phyloP scores from a whole-genome alignment of 2,888 invertebrate genomes.

The Ormia ochracea region DNA sequence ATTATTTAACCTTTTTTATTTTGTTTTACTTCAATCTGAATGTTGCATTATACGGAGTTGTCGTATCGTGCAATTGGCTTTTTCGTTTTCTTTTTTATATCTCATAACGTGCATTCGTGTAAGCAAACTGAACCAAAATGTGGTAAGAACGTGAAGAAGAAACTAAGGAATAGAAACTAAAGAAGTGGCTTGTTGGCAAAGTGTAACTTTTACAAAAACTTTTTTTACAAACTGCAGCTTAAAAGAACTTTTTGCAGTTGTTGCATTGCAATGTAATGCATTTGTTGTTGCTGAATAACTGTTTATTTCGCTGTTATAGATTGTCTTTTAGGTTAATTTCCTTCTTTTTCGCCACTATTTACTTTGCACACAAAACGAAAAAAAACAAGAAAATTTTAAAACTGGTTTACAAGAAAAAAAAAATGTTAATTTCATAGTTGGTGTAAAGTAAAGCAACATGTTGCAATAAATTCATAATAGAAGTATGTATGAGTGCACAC shows the following conservation, averaged over 20 bases:
- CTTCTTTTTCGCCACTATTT: slow-evolving; percentile 36
- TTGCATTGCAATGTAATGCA: slow-evolving; percentile 28
- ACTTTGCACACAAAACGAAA: background rate
- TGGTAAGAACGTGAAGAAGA: slow-evolving; percentile 12
- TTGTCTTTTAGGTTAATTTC: slow-evolving; percentile 49
- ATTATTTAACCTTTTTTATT: background rate
- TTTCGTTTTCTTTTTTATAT: slow-evolving; percentile 21
- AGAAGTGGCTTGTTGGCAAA: slow-evolving; percentile 20
- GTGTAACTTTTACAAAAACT: slow-evolving; percentile 28
- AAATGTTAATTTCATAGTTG: background rate
- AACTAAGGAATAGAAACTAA: slow-evolving; percentile 1
- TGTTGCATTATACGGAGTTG: slow-evolving; percentile 4
- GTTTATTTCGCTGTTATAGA: slow-evolving; percentile 31
- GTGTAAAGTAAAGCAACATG: slow-evolving; percentile 25
- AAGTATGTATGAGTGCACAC: background rate
- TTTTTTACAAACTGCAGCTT: background rate
- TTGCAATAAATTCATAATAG: no score
- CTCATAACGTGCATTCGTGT: slow-evolving; percentile 43
- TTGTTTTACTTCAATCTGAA: slow-evolving; percentile 25
- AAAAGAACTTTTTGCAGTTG: slow-evolving; percentile 4
- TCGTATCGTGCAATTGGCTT: slow-evolving; percentile 47
- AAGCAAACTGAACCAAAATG: slow-evolving; percentile 35
- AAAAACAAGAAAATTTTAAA: slow-evolving; percentile 9
- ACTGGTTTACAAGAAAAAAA: slow-evolving; percentile 12
- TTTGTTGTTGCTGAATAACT: slow-evolving; percentile 39